These are phyloP conservation scores for Pygoscelis antarcticus DNA, from an alignment of 2,113 vertebrate genomes.

Conservation along the genomic window DNA sequence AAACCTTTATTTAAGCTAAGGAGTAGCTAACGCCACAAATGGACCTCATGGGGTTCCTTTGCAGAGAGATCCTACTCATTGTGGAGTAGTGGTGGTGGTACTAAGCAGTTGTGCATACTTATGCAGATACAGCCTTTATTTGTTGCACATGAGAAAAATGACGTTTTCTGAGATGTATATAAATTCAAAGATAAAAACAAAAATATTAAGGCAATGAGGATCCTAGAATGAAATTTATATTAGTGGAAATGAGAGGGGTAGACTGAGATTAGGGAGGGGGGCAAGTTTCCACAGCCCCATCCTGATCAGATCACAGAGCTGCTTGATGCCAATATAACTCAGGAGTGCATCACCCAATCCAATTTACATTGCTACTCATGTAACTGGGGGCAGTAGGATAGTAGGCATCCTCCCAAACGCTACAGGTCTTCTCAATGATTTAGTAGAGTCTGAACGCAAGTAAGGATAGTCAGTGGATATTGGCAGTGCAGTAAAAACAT, in stretches of 20 bases:
- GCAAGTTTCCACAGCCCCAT: not conserved
- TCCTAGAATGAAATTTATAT: not conserved
- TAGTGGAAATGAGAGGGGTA: not conserved
- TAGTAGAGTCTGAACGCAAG: not conserved
- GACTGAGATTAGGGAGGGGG: not conserved
- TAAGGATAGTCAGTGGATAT: not conserved
- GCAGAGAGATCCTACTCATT: not conserved
- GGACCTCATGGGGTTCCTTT: not conserved
- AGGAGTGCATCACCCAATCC: not conserved
- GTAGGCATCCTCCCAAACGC: not conserved
- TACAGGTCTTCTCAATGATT: not conserved
- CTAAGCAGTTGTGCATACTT: not conserved
- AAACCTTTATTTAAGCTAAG: not conserved
- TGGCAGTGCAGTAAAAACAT: not conserved
- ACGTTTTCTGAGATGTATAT: not conserved
- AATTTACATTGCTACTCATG: not conserved
- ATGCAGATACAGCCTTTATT: not conserved
- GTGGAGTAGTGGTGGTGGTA: not conserved
- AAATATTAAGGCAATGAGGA: not conserved
- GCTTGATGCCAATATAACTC: not conserved
- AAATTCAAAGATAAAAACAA: not conserved
- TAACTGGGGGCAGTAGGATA: not conserved
- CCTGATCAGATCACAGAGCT: not conserved
- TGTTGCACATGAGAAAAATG: not conserved
- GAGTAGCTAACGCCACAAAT: not conserved